Percentiles rank a stretch among this genome's conserved stretches.
Conservation (phyloP, 2,113 vertebrate genomes). For the Plectropomus leopardus region DNA sequence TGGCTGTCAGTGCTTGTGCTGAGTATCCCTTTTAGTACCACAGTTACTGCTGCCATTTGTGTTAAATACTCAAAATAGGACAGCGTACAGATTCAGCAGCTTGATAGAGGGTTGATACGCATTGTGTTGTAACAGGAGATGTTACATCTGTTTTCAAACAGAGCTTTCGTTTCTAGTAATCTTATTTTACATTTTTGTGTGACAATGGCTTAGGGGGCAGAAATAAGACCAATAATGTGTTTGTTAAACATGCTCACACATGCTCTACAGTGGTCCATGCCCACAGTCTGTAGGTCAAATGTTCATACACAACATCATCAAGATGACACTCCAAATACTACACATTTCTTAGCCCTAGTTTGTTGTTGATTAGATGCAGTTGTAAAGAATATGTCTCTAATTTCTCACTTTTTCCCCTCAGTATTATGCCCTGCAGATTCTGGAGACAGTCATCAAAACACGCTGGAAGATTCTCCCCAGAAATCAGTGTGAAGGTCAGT, state of each 20-base stretch:
- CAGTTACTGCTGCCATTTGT: no score
- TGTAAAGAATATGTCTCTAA: slow-evolving; percentile 5
- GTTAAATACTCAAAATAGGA: neutral
- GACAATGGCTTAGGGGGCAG: neutral
- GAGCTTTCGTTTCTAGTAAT: neutral
- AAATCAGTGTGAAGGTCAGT: slow-evolving; percentile 93
- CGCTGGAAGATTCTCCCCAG: slow-evolving; percentile 99
- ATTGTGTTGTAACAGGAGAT: no score
- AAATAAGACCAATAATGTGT: neutral
- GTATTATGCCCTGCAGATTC: slow-evolving; percentile 98
- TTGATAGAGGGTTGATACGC: neutral
- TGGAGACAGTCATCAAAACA: slow-evolving; percentile 98
- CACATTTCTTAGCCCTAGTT: neutral
- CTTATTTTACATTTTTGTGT: neutral
- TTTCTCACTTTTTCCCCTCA: slow-evolving; percentile 81
- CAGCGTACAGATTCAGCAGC: neutral
- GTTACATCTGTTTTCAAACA: no score
- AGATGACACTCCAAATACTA: neutral
- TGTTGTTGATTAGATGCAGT: neutral
- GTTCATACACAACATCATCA: neutral
- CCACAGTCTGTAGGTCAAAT: neutral
- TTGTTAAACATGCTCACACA: neutral
- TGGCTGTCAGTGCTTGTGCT: neutral
- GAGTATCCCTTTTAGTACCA: neutral
- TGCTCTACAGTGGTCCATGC: no score